Conservation (phyloP, 2,797 vertebrate genomes). For the Hemitrygon akajei region DNA sequence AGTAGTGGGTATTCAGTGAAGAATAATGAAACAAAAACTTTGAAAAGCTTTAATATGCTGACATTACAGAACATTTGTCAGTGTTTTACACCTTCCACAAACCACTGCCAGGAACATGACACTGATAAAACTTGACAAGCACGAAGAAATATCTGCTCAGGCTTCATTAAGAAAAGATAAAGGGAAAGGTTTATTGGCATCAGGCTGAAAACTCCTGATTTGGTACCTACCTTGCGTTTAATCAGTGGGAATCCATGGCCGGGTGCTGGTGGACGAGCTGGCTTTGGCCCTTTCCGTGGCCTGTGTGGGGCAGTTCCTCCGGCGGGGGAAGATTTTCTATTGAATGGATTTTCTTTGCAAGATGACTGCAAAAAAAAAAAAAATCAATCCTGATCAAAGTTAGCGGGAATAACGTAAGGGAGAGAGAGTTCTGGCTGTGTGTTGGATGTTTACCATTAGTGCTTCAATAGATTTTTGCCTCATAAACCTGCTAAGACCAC, state of each 20-base stretch:
- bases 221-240: slow-evolving; percentile 75
- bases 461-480: not conserved
- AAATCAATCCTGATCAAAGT: not conserved
- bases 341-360: slow-evolving; percentile 84
- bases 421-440: not conserved
- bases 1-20: too few species aligned
- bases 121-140: not conserved
- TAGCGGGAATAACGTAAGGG: not conserved
- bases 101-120: not conserved
- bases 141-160: too few species aligned
- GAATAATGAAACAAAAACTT: not conserved
- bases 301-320: slow-evolving; percentile 58
- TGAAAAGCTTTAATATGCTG: not conserved
- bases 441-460: not conserved
- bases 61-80: not conserved
- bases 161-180: not conserved
- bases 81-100: not conserved
- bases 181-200: not conserved
- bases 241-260: slow-evolving; percentile 83
- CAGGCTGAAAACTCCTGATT: not conserved
- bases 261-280: slow-evolving; percentile 74
- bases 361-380: slow-evolving; percentile 55
- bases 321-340: slow-evolving; percentile 75
- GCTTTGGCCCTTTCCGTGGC: slow-evolving; percentile 71
- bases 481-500: not conserved